These are phyloP conservation scores for Myopa tessellatipennis DNA, from an alignment of 2,888 invertebrate genomes.

Conservation along the genomic window DNA sequence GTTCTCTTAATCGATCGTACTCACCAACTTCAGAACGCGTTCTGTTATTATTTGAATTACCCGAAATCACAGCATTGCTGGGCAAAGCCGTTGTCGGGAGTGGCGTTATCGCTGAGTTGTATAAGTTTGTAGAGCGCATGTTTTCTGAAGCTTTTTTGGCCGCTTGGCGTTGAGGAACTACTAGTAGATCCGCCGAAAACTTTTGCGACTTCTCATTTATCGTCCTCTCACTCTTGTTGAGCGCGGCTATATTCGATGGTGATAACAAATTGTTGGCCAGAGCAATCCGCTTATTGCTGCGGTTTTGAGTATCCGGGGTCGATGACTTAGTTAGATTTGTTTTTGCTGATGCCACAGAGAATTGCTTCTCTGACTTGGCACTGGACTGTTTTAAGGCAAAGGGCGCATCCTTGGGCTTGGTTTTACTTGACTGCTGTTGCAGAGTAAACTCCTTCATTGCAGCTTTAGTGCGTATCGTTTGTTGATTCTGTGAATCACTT, in stretches of 20 bases:
- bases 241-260: slow-evolving; percentile 43
- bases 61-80: slow-evolving; percentile 3
- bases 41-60: slow-evolving; percentile 26
- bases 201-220: slow-evolving; percentile 50
- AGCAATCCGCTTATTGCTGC: slow-evolving; percentile 39
- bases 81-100: slow-evolving; percentile 27
- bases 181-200: slow-evolving; percentile 79
- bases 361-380: slow-evolving; percentile 28
- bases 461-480: slow-evolving; percentile 81
- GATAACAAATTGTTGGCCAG: slow-evolving; percentile 25
- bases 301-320: slow-evolving; percentile 16
- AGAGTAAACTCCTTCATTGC: slow-evolving; percentile 86
- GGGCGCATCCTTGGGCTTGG: slow-evolving; percentile 41
- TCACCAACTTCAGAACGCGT: slow-evolving; percentile 41
- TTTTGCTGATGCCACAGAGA: slow-evolving; percentile 23
- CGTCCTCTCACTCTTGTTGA: slow-evolving; percentile 20
- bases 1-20: slow-evolving; percentile 41
- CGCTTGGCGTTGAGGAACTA: slow-evolving; percentile 90
- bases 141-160: slow-evolving; percentile 92
- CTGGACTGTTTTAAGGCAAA: slow-evolving; percentile 40
- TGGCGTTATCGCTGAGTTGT: slow-evolving; percentile 43
- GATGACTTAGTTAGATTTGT: slow-evolving; percentile 7
- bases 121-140: slow-evolving; percentile 76
- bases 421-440: slow-evolving; percentile 55
- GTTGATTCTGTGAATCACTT: slow-evolving; percentile 77